These are phyloP conservation scores for Podilymbus podiceps DNA, from an alignment of 2,113 vertebrate species.

Conservation along the genomic window DNA sequence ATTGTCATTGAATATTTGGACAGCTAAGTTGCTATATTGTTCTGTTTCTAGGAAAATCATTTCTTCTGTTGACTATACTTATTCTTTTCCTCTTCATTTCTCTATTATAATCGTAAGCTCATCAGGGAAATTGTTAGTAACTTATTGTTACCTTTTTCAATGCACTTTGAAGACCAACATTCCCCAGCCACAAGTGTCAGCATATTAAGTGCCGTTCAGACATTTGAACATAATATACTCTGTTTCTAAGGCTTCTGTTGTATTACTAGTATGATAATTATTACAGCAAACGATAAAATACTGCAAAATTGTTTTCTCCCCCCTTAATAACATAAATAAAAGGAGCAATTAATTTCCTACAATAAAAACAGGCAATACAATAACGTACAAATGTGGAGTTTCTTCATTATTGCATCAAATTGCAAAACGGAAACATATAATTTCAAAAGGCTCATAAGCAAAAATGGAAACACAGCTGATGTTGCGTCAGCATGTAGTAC, in stretches of 20 bases:
- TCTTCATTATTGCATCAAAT: slow-evolving; percentile 84
- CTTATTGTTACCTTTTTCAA: slow-evolving; percentile 77
- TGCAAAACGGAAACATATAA: slow-evolving; percentile 84
- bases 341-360: slow-evolving; percentile 83
- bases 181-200: slow-evolving; percentile 64
- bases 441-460: slow-evolving; percentile 82
- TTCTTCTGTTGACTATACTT: slow-evolving; percentile 74
- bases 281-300: slow-evolving; percentile 80
- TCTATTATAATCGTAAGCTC: slow-evolving; percentile 75
- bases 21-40: slow-evolving; percentile 55
- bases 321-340: slow-evolving; percentile 83
- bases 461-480: slow-evolving; percentile 87
- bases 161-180: slow-evolving; percentile 70
- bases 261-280: slow-evolving; percentile 79
- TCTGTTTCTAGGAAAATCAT: slow-evolving; percentile 76
- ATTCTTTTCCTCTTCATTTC: slow-evolving; percentile 71
- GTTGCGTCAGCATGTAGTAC: slow-evolving; percentile 73
- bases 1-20: background rate
- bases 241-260: slow-evolving; percentile 64
- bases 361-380: slow-evolving; percentile 86
- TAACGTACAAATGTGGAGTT: slow-evolving; percentile 81
- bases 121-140: slow-evolving; percentile 80
- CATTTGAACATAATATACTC: slow-evolving; percentile 46
- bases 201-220: slow-evolving; percentile 50
- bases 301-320: slow-evolving; percentile 73